These are phyloP conservation scores for Ditula angustiorana DNA, from an alignment of 2,888 invertebrate genomes.

Conservation along the genomic window DNA sequence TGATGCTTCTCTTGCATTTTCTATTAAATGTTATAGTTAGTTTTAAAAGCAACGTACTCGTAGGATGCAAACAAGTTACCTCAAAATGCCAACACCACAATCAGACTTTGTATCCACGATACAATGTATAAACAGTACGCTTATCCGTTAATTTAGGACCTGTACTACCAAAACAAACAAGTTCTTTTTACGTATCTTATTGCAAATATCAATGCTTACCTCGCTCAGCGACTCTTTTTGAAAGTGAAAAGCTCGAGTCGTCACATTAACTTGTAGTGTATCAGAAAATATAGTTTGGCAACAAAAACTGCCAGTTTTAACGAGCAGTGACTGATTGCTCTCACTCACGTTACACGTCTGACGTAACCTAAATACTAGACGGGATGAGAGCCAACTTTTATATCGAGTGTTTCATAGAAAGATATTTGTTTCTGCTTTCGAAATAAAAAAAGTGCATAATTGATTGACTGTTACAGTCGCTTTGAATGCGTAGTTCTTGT, in stretches of 20 bases:
- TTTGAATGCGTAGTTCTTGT: neutral
- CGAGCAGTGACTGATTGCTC: conserved; percentile 38
- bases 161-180: no score
- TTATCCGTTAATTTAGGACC: no score
- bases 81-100: no score
- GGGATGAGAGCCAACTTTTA: conserved; percentile 44
- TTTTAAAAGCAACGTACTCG: no score
- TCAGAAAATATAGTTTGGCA: conserved; percentile 13
- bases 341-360: conserved; percentile 41
- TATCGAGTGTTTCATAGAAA: neutral
- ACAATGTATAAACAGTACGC: no score
- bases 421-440: neutral
- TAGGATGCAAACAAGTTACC: no score
- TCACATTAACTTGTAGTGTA: conserved; percentile 12
- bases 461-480: neutral
- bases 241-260: neutral
- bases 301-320: conserved; percentile 35
- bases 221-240: neutral
- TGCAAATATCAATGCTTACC: neutral
- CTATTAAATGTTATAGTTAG: no score
- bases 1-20: no score
- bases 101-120: no score
- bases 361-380: conserved; percentile 43
- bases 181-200: neutral
- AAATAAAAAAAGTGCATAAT: neutral